Evolutionary conservation across 92 coral and sea anemone species (phyloP).

Genomic region (Porites rus): DNA sequence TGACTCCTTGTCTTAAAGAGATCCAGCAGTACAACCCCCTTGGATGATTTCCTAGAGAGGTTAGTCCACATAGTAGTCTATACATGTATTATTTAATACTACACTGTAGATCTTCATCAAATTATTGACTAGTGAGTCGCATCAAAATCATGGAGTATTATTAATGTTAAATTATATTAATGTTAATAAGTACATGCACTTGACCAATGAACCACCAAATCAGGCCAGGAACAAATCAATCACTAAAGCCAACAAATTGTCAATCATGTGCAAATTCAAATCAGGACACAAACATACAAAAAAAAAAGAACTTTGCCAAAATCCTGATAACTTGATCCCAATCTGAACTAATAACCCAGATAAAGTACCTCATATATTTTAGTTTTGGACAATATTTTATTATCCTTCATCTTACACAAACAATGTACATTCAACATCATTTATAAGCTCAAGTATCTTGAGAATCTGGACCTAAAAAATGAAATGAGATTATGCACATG

Average conservation of each 20-base stretch:
- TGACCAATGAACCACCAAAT: constrained; percentile 7
- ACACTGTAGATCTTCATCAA: not conserved
- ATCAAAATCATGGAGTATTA: not conserved
- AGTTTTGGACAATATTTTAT: not conserved
- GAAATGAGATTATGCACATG: constrained; percentile 2
- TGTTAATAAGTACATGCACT: not conserved
- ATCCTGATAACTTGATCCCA: not conserved
- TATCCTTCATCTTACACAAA: not conserved
- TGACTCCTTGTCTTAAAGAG: constrained; percentile 9
- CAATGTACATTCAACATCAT: constrained; percentile 7
- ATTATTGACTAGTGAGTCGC: not conserved
- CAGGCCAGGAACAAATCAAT: constrained; percentile 9
- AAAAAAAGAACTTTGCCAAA: not conserved
- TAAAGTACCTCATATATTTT: too few relatives aligned
- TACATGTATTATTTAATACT: too few relatives aligned
- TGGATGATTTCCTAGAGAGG: constrained; percentile 30
- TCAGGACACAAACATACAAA: not conserved
- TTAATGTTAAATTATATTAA: not conserved
- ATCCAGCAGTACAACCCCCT: constrained; percentile 27
- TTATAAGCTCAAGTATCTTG: constrained; percentile 2
- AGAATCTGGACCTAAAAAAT: constrained; percentile 3
- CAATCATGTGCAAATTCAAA: not conserved
- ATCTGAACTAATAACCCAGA: constrained; percentile 5
- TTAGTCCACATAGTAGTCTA: constrained; percentile 3
- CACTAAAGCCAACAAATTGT: constrained; percentile 3